These are phyloP conservation scores for Lepidocolaptes lacrymiger DNA, from an alignment of 2,797 vertebrate species.

Conservation along the genomic window DNA sequence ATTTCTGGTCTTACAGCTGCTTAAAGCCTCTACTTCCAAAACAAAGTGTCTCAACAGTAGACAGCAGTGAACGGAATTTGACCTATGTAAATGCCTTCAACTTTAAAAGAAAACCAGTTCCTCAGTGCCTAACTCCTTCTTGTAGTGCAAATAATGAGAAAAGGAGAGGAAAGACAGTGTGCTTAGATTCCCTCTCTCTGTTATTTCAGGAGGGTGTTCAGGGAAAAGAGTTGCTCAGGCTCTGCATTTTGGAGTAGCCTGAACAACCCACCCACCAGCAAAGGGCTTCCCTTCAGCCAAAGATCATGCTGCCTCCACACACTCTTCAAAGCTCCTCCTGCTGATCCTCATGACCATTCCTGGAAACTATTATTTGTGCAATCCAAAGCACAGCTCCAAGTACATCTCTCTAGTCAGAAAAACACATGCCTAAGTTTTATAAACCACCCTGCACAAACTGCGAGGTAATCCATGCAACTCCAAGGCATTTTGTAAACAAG, in stretches of 20 bases:
- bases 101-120: not conserved
- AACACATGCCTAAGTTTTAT: not conserved
- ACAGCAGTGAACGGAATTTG: not conserved
- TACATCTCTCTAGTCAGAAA: not conserved
- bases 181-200: not conserved
- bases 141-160: conserved; percentile 30
- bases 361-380: conserved; percentile 27
- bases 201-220: not conserved
- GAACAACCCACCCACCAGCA: not conserved
- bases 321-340: not conserved
- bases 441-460: not conserved
- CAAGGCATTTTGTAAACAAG: conserved; percentile 28
- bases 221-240: not conserved
- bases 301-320: not conserved
- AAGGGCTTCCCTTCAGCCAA: not conserved
- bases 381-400: conserved; percentile 6
- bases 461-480: not conserved
- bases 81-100: conserved; percentile 7
- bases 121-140: not conserved
- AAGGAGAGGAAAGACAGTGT: not conserved
- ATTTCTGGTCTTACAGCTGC: conserved; percentile 25
- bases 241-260: not conserved
- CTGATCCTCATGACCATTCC: conserved; percentile 36
- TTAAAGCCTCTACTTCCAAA: conserved; percentile 1
- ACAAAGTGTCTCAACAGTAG: not conserved